Evolutionary conservation across 2,113 vertebrate genomes (phyloP).

Genomic region (Mandrillus leucophaeus): DNA sequence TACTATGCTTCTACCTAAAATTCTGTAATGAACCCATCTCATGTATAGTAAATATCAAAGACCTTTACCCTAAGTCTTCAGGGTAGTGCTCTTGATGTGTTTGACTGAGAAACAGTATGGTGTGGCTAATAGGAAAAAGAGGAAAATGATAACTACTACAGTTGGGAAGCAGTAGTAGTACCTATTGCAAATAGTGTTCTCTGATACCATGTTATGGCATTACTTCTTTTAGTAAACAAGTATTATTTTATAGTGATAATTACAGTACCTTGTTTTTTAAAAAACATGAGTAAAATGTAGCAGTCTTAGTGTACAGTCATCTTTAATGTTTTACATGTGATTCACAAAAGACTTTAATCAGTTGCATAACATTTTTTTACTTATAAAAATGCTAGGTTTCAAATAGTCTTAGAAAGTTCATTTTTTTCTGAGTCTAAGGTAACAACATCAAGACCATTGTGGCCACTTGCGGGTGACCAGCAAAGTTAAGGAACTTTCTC

Average conservation of each 20-base stretch:
- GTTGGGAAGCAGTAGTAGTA: not conserved
- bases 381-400: not conserved
- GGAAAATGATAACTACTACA: not conserved
- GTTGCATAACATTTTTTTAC: not conserved
- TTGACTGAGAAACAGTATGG: not conserved
- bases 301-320: not conserved
- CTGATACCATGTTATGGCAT: not conserved
- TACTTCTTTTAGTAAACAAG: not conserved
- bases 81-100: not conserved
- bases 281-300: not conserved
- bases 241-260: not conserved
- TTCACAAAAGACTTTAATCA: not conserved
- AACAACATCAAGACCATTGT: not conserved
- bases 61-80: not conserved
- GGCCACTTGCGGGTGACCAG: not conserved
- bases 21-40: not conserved
- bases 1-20: not conserved
- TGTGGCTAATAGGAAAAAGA: not conserved
- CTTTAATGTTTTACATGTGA: no score
- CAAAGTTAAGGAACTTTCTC: not conserved
- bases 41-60: not conserved
- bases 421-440: not conserved
- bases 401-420: not conserved
- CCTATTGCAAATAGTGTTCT: not conserved
- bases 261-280: not conserved